phyloP scores from a whole-genome alignment of 1,140 invertebrate genomes.

The Euschistus heros region DNA sequence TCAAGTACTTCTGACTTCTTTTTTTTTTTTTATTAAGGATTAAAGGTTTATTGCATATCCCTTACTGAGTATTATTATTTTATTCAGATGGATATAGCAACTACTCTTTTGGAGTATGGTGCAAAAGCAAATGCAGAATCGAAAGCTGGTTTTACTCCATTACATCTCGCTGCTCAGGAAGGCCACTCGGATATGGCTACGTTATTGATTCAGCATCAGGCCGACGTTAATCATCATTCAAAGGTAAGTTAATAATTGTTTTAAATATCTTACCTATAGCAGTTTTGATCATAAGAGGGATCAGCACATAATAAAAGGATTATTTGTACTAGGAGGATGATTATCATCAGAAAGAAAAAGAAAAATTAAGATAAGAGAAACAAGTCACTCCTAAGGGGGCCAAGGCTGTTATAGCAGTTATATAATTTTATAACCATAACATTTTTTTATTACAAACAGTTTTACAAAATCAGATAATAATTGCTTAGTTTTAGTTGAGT shows the following conservation, averaged over 20 bases:
- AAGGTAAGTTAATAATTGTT: conserved; percentile 44
- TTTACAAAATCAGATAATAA: too few species aligned
- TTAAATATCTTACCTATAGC: too few species aligned
- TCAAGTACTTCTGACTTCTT: conserved; percentile 51
- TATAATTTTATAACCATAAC: too few species aligned
- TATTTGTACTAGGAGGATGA: too few species aligned
- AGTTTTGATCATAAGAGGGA: too few species aligned
- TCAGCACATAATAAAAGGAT: too few species aligned
- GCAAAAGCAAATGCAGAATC: conserved; percentile 78
- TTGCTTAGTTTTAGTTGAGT: too few species aligned
- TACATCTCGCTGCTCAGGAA: conserved; percentile 91
- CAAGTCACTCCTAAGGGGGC: too few species aligned
- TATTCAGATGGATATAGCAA: conserved; percentile 72
- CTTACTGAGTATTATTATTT: conserved; percentile 12
- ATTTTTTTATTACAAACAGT: too few species aligned
- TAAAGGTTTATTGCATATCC: neutral
- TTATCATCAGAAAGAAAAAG: too few species aligned
- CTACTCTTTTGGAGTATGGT: conserved; percentile 84
- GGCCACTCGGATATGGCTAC: conserved; percentile 87
- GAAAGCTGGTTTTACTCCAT: conserved; percentile 80
- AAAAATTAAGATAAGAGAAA: too few species aligned
- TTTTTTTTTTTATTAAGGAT: neutral
- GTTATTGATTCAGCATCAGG: conserved; percentile 76
- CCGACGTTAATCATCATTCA: conserved; percentile 73
- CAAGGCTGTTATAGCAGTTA: too few species aligned